Percentiles rank a stretch among this genome's conserved stretches.
phyloP scores from a whole-genome alignment of 1,140 invertebrate genomes.

The Macrobrachium nipponense region DNA sequence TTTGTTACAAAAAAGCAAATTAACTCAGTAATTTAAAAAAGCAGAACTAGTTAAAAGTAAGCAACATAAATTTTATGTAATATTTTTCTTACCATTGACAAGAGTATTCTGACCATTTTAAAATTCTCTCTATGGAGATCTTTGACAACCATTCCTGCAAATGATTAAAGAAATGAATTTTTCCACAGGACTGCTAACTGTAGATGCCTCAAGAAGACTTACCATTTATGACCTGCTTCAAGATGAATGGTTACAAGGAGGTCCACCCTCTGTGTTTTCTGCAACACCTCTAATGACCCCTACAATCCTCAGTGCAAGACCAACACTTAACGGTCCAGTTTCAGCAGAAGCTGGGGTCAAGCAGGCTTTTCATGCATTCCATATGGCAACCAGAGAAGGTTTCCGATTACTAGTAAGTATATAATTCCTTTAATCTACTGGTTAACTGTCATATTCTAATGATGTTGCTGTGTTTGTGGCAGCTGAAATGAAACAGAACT shows the following conservation, averaged over 20 bases:
- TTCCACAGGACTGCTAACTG: constrained; percentile 76
- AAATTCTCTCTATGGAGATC: neutral
- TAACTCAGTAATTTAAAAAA: too few relatives aligned
- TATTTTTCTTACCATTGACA: too few relatives aligned
- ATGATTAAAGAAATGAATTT: constrained; percentile 64
- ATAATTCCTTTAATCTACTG: neutral
- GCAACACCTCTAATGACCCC: constrained; percentile 75
- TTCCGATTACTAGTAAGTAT: constrained; percentile 69
- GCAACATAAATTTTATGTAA: too few relatives aligned
- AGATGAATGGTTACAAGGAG: constrained; percentile 76
- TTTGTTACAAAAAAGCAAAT: too few relatives aligned
- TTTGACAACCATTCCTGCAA: neutral
- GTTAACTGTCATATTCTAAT: neutral
- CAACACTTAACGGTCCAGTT: constrained; percentile 64
- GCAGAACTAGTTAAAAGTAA: too few relatives aligned
- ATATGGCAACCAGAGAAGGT: constrained; percentile 77
- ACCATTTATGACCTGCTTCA: constrained; percentile 76
- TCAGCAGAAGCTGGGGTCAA: constrained; percentile 71
- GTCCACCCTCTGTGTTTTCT: constrained; percentile 68
- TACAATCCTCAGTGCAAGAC: constrained; percentile 69
- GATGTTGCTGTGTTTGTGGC: neutral
- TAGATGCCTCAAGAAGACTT: constrained; percentile 81
- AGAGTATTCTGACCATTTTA: neutral
- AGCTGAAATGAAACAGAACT: too few relatives aligned
- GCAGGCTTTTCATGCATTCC: constrained; percentile 78